Conservation (phyloP, 2,888 invertebrate genomes). For the Axea sp. region DNA sequence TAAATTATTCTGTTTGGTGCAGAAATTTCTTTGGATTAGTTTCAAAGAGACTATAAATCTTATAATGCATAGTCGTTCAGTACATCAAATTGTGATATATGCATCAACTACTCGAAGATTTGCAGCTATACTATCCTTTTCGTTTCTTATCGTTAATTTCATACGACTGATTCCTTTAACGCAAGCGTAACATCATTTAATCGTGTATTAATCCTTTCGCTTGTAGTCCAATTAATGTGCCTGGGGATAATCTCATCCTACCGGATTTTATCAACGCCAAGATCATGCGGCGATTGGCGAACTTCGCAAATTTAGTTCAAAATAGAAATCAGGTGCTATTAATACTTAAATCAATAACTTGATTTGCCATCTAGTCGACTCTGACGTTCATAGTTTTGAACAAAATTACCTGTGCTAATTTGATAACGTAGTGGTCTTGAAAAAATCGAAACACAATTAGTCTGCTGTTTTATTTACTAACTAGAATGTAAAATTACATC, state of each 20-base stretch:
- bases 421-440: constrained; percentile 46
- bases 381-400: constrained; percentile 41
- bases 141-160: constrained; percentile 45
- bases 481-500: too few species aligned
- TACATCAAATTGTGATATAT: constrained; percentile 15
- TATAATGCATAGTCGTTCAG: too few species aligned
- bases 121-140: constrained; percentile 44
- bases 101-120: not conserved
- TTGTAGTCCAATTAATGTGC: constrained; percentile 43
- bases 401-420: constrained; percentile 51
- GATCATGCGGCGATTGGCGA: constrained; percentile 35
- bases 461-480: not conserved
- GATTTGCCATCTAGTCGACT: constrained; percentile 35
- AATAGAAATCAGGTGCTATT: constrained; percentile 56
- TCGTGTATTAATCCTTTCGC: constrained; percentile 43
- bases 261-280: constrained; percentile 26
- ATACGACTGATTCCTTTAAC: constrained; percentile 33
- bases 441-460: constrained; percentile 51
- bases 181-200: constrained; percentile 22
- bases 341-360: constrained; percentile 60
- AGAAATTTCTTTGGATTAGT: too few species aligned
- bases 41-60: too few species aligned
- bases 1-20: too few species aligned
- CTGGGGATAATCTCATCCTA: constrained; percentile 25
- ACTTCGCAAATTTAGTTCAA: constrained; percentile 43